A percentile compares a stretch with the other conserved stretches of the same genome.
These are phyloP conservation scores for Hyposmocoma kahamanoa DNA, from an alignment of 1,140 invertebrate species.

Conservation along the genomic window DNA sequence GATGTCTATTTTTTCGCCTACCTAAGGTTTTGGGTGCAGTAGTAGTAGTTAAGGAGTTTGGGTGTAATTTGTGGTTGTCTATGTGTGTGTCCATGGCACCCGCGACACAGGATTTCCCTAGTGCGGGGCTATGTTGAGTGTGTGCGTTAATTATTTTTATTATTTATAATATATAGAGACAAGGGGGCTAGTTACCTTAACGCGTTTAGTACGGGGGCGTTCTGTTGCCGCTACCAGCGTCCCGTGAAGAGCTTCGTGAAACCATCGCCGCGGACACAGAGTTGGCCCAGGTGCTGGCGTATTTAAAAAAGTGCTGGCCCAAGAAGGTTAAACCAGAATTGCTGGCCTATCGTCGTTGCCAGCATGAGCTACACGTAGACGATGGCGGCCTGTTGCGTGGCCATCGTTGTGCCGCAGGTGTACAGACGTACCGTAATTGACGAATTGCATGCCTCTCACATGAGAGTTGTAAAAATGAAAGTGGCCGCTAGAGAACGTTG, in stretches of 20 bases:
- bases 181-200: no score
- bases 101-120: background rate
- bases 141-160: background rate
- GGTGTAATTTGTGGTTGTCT: background rate
- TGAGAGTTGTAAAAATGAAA: background rate
- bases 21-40: constrained; percentile 9
- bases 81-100: background rate
- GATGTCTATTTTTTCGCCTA: constrained; percentile 3
- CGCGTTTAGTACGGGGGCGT: no score
- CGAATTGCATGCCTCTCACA: background rate
- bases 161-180: no score
- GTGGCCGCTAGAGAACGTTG: background rate
- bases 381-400: background rate
- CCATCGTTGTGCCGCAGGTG: background rate
- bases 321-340: background rate
- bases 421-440: background rate
- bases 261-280: background rate
- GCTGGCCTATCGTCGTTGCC: background rate
- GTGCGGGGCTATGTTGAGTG: background rate
- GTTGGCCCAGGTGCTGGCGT: background rate
- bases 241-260: background rate
- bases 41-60: constrained; percentile 10
- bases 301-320: background rate
- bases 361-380: background rate
- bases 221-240: background rate